A percentile compares a stretch with the other conserved stretches of the same genome.
phyloP scores from a whole-genome alignment of 2,113 vertebrate species.

The Aramus guarauna region DNA sequence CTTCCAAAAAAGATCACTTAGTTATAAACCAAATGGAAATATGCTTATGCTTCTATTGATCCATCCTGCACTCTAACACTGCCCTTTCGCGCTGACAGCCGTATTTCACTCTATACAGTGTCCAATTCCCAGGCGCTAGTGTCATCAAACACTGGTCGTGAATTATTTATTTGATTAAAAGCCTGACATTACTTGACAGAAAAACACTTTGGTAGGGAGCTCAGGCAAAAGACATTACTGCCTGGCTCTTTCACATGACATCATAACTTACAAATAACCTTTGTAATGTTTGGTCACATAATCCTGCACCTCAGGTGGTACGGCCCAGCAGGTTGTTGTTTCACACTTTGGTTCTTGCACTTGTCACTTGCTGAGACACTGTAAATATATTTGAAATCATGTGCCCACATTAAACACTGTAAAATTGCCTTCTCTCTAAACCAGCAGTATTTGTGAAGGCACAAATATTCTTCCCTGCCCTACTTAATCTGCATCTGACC shows the following conservation, averaged over 20 bases:
- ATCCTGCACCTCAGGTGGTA: background rate
- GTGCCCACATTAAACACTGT: background rate
- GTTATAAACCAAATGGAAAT: background rate
- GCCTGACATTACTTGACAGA: constrained; percentile 48
- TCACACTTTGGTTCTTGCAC: background rate
- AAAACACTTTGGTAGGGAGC: background rate
- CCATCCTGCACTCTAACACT: background rate
- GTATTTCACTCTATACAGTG: background rate
- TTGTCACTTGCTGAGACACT: background rate
- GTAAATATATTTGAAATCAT: background rate
- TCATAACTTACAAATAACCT: background rate
- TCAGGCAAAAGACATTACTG: background rate
- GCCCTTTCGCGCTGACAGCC: background rate
- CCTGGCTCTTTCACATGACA: background rate
- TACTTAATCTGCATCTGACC: background rate
- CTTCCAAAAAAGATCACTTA: background rate
- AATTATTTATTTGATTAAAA: constrained; percentile 68
- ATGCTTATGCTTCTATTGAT: background rate
- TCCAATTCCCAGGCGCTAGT: background rate
- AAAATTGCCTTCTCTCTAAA: background rate
- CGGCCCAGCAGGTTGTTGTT: background rate
- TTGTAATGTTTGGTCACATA: background rate
- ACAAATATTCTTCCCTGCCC: background rate
- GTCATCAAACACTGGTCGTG: background rate
- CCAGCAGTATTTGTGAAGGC: background rate